These are phyloP conservation scores for Ichneumon xanthorius DNA, from an alignment of 2,888 invertebrate genomes.

Conservation along the genomic window DNA sequence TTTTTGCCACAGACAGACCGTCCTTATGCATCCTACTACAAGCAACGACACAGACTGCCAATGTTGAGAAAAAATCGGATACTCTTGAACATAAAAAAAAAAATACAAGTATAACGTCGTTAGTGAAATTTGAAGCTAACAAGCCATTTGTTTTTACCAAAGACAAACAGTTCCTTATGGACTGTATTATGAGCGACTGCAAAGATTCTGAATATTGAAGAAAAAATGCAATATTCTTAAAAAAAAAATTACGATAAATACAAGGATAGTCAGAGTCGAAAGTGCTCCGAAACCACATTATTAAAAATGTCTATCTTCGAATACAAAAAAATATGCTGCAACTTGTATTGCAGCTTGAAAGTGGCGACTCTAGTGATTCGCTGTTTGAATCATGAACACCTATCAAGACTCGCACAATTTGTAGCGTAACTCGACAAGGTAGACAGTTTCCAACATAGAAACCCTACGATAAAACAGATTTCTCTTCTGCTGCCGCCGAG, in stretches of 20 bases:
- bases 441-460: neutral
- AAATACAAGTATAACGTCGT: neutral
- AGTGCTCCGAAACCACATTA: neutral
- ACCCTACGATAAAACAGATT: neutral
- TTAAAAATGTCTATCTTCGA: neutral
- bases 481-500: neutral
- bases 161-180: slow-evolving; percentile 33
- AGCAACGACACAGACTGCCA: neutral
- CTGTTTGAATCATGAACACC: neutral
- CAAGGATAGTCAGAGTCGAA: neutral
- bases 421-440: neutral
- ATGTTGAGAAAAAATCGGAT: neutral
- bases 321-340: too few relatives aligned
- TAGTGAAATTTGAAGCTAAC: slow-evolving; percentile 70
- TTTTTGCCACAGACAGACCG: slow-evolving; percentile 3
- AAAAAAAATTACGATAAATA: too few relatives aligned
- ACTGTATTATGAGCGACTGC: neutral
- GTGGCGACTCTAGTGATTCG: neutral
- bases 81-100: too few relatives aligned
- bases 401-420: neutral
- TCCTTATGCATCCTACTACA: slow-evolving; percentile 6
- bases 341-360: too few relatives aligned
- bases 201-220: too few relatives aligned
- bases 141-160: too few relatives aligned
- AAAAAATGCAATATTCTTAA: too few relatives aligned